Percentiles rank a stretch among this genome's conserved stretches.
phyloP scores from a whole-genome alignment of 2,113 vertebrate genomes.

The Ascaphus truei region DNA sequence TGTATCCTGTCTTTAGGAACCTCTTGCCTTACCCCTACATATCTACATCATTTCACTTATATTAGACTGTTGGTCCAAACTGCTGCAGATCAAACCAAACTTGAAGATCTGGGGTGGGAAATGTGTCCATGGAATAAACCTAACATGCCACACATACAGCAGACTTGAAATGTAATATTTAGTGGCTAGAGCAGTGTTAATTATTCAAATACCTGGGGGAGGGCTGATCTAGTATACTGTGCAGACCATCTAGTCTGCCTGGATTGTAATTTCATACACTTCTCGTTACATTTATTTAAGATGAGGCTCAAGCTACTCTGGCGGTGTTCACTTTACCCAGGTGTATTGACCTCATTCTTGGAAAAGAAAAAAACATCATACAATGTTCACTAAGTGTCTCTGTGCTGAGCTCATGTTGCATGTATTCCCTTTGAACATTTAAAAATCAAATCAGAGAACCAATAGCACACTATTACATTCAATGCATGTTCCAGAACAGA shows the following conservation, averaged over 20 bases:
- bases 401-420: no score
- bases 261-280: neutral
- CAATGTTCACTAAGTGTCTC: no score
- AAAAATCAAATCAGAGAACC: neutral
- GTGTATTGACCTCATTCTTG: neutral
- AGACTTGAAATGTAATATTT: constrained; percentile 3
- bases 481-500: constrained; percentile 3
- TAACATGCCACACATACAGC: neutral
- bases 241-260: neutral
- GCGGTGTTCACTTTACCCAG: neutral
- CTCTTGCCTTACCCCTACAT: neutral
- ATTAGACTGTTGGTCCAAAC: neutral
- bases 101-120: neutral
- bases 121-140: neutral
- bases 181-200: neutral
- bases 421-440: neutral
- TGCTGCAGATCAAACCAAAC: neutral
- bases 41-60: constrained; percentile 30
- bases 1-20: constrained; percentile 18
- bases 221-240: neutral
- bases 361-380: no score
- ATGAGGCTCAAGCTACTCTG: neutral
- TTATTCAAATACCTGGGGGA: constrained; percentile 9
- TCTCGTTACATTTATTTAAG: neutral
- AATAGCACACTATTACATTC: neutral